These are phyloP conservation scores for Cheilosia urbana DNA, from an alignment of 2,888 invertebrate species.

Conservation along the genomic window DNA sequence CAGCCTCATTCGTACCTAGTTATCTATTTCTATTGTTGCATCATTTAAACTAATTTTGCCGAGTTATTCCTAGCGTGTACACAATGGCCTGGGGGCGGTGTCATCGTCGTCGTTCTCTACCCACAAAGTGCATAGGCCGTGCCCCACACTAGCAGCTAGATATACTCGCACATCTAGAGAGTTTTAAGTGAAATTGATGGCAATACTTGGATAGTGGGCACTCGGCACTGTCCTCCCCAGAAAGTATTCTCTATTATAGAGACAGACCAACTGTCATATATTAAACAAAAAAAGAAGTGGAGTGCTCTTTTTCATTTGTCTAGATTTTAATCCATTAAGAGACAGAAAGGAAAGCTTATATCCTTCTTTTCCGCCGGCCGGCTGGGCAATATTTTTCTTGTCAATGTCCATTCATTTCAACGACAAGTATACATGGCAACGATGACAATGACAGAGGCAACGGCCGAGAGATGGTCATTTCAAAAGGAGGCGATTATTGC, in stretches of 20 bases:
- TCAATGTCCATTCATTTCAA: slow-evolving; percentile 37
- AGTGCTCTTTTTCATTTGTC: slow-evolving; percentile 58
- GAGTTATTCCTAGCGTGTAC: slow-evolving; percentile 41
- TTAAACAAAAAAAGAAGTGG: not conserved
- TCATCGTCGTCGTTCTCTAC: not conserved
- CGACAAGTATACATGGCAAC: slow-evolving; percentile 11
- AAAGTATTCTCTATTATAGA: not conserved
- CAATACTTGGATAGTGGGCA: slow-evolving; percentile 5
- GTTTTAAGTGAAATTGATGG: slow-evolving; percentile 57
- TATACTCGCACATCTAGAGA: slow-evolving; percentile 1
- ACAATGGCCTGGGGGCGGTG: not conserved
- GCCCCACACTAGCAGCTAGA: slow-evolving; percentile 2
- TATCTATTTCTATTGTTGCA: slow-evolving; percentile 42
- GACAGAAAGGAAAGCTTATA: slow-evolving; percentile 19
- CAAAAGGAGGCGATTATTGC: slow-evolving; percentile 52
- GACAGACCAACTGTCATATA: slow-evolving; percentile 14
- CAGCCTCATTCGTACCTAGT: not conserved
- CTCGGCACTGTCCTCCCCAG: slow-evolving; percentile 9
- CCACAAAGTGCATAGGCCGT: not conserved
- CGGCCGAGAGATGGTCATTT: slow-evolving; percentile 25
- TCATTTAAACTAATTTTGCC: slow-evolving; percentile 48
- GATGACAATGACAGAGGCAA: slow-evolving; percentile 3
- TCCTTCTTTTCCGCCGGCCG: slow-evolving; percentile 6
- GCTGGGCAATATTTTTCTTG: slow-evolving; percentile 37
- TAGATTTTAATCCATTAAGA: slow-evolving; percentile 70